Base-by-base conservation (phyloP, 2,797 vertebrate genomes). In the Eulemur mongoz region DNA sequence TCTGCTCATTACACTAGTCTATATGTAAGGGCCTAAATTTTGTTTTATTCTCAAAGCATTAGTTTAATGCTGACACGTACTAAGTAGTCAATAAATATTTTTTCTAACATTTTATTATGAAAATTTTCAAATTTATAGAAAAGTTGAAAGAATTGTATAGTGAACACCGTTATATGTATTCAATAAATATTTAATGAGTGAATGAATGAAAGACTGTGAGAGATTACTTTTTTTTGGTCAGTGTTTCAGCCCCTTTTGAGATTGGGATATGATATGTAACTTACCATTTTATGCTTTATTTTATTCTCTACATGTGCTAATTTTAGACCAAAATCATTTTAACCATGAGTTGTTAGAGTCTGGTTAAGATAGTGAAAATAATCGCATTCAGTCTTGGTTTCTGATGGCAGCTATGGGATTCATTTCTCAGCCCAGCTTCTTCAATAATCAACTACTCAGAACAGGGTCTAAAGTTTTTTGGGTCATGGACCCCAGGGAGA, bases 241-340 rank as follows among this genome's bases (percentile, higher is more conserved):
- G 1, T 63, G 78, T 81, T 96, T 35, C 61, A 76, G 75, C 20
- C 27, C 50, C 20, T 92, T 95, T 94, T 94, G 72, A 40, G 61
- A 89, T 45, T 94, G 50, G 85, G 11, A 48, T 25, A 27, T 91
- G 9, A 38, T 82, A 45, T 87, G 0, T 85, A 93, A 89, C 11
- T 4, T 84, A 11, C 35, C 25, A 65, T 92, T 97, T 89, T 96
- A 63, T 94, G 67, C 40, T 96, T 95, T 93, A 50, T 88, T 95
- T 95, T 90, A 93, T 93, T 95, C 27, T 95, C 22, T 91, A 12
- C 25, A 4, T 79, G 30, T 76, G 32, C 27, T 91, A 79, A 91
- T 94, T 97, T 89, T 94, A 95, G 35, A 89, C 50, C 22, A 89
- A 63, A 95, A n/a, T 80, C 7, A 63, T 92, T 96, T 95, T 48